These are phyloP conservation scores for Malthinus seriepunctatus DNA, from an alignment of 2,888 invertebrate species.

Conservation along the genomic window DNA sequence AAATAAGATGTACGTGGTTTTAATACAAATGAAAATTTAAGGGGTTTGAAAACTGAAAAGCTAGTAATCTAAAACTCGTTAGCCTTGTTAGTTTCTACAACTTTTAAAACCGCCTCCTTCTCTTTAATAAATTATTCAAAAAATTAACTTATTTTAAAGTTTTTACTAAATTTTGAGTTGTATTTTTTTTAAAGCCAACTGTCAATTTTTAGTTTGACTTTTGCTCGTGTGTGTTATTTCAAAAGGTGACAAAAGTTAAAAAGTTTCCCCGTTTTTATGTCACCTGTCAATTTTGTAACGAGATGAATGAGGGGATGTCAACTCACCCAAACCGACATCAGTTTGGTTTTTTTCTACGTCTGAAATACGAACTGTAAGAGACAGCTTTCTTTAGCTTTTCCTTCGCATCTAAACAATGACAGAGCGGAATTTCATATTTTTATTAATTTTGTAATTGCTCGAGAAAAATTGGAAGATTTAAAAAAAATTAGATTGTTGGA, in stretches of 20 bases:
- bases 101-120: neutral
- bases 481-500: too few species aligned
- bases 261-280: constrained; percentile 26
- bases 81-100: too few species aligned
- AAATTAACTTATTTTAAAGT: neutral
- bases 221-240: constrained; percentile 26
- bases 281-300: constrained; percentile 25
- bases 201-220: constrained; percentile 23
- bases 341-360: constrained; percentile 18
- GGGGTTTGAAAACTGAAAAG: too few species aligned
- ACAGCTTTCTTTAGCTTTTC: constrained; percentile 1
- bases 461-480: too few species aligned
- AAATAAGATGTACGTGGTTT: constrained; percentile 1
- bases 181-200: constrained; percentile 22
- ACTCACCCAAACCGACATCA: constrained; percentile 26
- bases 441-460: neutral
- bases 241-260: constrained; percentile 30
- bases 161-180: constrained; percentile 3
- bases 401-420: neutral
- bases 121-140: neutral
- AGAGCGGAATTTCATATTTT: neutral
- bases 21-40: neutral
- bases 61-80: too few species aligned
- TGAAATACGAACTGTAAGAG: constrained; percentile 9
- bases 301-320: constrained; percentile 29